Conservation (phyloP, 92 coral and sea anemone species). For the Porites cylindrica region DNA sequence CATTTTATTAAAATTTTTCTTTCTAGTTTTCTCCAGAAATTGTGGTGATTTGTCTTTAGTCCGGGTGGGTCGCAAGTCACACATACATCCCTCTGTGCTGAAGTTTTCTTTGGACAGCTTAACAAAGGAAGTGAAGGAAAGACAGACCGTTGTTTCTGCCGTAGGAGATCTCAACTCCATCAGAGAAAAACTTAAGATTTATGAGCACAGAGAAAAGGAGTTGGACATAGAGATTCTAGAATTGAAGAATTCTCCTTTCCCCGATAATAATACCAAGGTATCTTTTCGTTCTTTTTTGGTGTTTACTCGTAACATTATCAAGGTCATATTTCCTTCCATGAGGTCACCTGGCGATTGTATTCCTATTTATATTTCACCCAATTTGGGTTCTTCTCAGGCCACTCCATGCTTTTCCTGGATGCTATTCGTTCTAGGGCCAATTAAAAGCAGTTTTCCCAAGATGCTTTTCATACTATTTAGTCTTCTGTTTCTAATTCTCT, state of each 20-base stretch:
- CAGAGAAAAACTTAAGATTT: slow-evolving; percentile 7
- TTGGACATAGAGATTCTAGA: neutral
- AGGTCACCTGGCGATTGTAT: too few relatives aligned
- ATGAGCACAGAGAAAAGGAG: neutral
- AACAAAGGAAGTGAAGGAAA: slow-evolving; percentile 24
- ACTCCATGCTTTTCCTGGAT: too few relatives aligned
- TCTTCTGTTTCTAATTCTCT: too few relatives aligned
- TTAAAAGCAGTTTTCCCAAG: too few relatives aligned
- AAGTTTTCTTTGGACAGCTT: slow-evolving; percentile 72
- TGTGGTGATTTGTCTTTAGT: slow-evolving; percentile 88
- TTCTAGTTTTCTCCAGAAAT: slow-evolving; percentile 39
- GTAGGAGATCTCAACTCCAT: neutral
- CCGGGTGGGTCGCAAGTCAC: slow-evolving; percentile 91
- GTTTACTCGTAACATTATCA: neutral
- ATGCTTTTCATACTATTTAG: too few relatives aligned
- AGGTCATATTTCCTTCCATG: too few relatives aligned
- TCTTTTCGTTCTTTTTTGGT: too few relatives aligned
- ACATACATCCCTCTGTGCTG: slow-evolving; percentile 65
- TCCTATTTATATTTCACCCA: too few relatives aligned
- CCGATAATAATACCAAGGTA: neutral
- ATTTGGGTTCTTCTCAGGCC: too few relatives aligned
- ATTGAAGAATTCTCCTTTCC: slow-evolving; percentile 3
- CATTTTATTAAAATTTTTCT: neutral
- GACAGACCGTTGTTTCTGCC: neutral
- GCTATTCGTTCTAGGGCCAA: too few relatives aligned